phyloP scores from a whole-genome alignment of 2,797 vertebrate genomes.

The Thunnus albacares region DNA sequence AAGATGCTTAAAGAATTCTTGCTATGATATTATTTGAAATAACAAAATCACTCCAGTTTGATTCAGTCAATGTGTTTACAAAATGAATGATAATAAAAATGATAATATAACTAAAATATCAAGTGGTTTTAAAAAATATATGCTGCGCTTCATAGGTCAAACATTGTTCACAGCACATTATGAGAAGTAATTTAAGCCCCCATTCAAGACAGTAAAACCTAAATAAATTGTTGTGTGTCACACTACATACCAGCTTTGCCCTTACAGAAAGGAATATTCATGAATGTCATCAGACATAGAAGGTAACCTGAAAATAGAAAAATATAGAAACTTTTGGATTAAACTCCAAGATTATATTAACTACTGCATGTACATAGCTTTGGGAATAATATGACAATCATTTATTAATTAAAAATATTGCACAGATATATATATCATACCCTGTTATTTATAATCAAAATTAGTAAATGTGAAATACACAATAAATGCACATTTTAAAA shows the following conservation, averaged over 20 bases:
- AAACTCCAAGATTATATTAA: background rate
- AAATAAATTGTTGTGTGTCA: background rate
- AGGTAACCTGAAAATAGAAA: constrained; percentile 26
- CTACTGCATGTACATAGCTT: background rate
- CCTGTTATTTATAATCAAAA: background rate
- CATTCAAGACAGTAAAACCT: background rate
- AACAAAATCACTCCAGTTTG: background rate
- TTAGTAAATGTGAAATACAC: background rate
- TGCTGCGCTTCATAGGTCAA: background rate
- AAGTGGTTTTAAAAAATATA: background rate
- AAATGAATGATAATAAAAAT: background rate
- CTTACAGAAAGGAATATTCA: background rate
- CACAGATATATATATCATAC: background rate
- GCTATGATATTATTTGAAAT: background rate
- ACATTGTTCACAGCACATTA: background rate
- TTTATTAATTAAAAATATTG: background rate
- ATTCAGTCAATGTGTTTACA: background rate
- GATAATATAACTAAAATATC: background rate
- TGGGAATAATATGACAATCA: background rate
- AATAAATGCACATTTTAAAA: background rate
- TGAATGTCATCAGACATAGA: background rate
- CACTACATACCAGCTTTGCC: constrained; percentile 17
- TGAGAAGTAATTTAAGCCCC: background rate
- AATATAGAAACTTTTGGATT: background rate
- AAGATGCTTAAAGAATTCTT: background rate